These are phyloP conservation scores for Crossocerus cetratus DNA, from an alignment of 2,888 invertebrate genomes.

Conservation along the genomic window DNA sequence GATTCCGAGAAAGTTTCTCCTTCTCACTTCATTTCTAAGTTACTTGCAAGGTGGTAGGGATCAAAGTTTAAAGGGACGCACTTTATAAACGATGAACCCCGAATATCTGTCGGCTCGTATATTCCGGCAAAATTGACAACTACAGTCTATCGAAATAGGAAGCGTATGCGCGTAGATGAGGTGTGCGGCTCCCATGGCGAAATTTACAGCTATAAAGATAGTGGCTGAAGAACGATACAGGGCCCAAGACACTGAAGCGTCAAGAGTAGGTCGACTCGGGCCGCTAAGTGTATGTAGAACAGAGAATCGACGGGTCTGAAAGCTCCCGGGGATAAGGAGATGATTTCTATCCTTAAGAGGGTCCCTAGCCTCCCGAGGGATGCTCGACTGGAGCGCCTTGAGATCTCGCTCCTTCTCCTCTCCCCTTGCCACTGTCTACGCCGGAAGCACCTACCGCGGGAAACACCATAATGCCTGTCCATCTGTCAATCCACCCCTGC, in stretches of 20 bases:
- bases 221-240: constrained; percentile 24
- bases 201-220: constrained; percentile 44
- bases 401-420: constrained; percentile 15
- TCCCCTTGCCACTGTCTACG: constrained; percentile 4
- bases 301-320: constrained; percentile 36
- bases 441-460: constrained; percentile 14
- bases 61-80: too few species aligned
- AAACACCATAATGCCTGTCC: constrained; percentile 48
- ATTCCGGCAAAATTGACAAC: too few species aligned
- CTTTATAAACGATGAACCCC: too few species aligned
- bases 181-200: constrained; percentile 16
- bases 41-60: too few species aligned
- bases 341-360: constrained; percentile 60
- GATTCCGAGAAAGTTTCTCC: too few species aligned
- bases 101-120: too few species aligned
- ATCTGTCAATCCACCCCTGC: constrained; percentile 51
- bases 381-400: constrained; percentile 16
- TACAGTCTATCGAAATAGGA: too few species aligned
- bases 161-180: not conserved
- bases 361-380: constrained; percentile 27
- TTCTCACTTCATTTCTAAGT: too few species aligned
- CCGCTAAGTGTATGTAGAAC: constrained; percentile 42
- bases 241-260: not conserved
- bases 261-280: not conserved
- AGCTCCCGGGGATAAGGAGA: constrained; percentile 47